phyloP scores from a whole-genome alignment of 2,888 invertebrate genomes.

The Baccha elongata region DNA sequence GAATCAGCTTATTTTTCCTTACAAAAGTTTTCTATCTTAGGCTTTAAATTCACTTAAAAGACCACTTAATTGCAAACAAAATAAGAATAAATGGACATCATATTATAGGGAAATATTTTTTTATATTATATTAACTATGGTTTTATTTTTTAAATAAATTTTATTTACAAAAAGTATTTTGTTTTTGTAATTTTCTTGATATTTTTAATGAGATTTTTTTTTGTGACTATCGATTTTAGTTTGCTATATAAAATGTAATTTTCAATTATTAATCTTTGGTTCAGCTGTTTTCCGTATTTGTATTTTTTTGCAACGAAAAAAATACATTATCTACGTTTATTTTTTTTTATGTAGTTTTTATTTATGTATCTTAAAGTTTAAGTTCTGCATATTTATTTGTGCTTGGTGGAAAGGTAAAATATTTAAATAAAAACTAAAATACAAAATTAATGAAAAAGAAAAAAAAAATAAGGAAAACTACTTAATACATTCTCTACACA shows the following conservation, averaged over 20 bases:
- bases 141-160: constrained; percentile 15
- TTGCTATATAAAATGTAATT: constrained; percentile 25
- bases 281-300: constrained; percentile 54
- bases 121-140: constrained; percentile 45
- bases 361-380: constrained; percentile 39
- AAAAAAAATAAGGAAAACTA: no score
- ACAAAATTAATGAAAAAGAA: constrained; percentile 24
- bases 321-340: constrained; percentile 40
- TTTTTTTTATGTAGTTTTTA: constrained; percentile 35
- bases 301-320: constrained; percentile 29
- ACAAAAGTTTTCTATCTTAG: background rate
- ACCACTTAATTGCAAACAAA: constrained; percentile 26
- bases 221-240: constrained; percentile 50
- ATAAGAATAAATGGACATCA: constrained; percentile 15
- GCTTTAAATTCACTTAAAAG: background rate
- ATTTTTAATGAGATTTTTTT: constrained; percentile 40
- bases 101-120: constrained; percentile 26
- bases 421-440: constrained; percentile 26
- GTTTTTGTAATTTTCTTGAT: constrained; percentile 54
- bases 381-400: constrained; percentile 57
- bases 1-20: background rate
- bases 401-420: constrained; percentile 38
- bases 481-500: constrained; percentile 41
- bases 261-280: constrained; percentile 60
- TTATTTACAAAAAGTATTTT: constrained; percentile 65